These are phyloP conservation scores for Acholoe squamosa DNA, from an alignment of 2,888 invertebrate genomes.

Conservation along the genomic window DNA sequence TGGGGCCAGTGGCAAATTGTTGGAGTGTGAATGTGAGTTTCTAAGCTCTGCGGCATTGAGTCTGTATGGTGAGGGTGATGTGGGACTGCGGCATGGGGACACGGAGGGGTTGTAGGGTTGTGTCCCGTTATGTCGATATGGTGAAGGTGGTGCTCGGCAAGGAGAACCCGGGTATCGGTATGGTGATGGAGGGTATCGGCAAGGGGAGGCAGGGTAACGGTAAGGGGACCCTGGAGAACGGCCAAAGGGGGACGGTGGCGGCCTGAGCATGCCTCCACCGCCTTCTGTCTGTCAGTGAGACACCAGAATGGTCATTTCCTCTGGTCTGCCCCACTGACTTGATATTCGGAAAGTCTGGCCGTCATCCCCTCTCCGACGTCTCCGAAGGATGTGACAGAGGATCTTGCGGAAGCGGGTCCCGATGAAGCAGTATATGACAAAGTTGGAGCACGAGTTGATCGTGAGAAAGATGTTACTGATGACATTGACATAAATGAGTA, in stretches of 20 bases:
- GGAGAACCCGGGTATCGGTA: slow-evolving; percentile 50
- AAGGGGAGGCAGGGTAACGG: slow-evolving; percentile 31
- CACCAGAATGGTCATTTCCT: slow-evolving; percentile 55
- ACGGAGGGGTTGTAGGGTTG: slow-evolving; percentile 34
- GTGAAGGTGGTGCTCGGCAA: not conserved
- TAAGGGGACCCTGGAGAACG: slow-evolving; percentile 43
- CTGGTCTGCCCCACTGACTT: slow-evolving; percentile 58
- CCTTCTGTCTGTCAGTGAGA: slow-evolving; percentile 59
- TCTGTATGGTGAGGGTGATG: slow-evolving; percentile 46
- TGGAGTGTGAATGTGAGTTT: slow-evolving; percentile 13
- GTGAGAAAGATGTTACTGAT: slow-evolving; percentile 70
- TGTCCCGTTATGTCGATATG: not conserved
- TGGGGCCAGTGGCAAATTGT: slow-evolving; percentile 30
- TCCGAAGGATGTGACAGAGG: slow-evolving; percentile 67
- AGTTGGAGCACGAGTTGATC: slow-evolving; percentile 71
- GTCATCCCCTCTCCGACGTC: slow-evolving; percentile 39
- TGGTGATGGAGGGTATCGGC: slow-evolving; percentile 49
- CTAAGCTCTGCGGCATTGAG: slow-evolving; percentile 38
- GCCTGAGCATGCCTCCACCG: slow-evolving; percentile 33
- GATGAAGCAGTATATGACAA: slow-evolving; percentile 72
- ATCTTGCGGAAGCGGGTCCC: slow-evolving; percentile 69
- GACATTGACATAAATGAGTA: slow-evolving; percentile 68
- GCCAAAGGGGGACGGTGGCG: slow-evolving; percentile 50
- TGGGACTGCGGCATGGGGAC: not conserved
- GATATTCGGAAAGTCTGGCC: slow-evolving; percentile 54